Percentiles rank a stretch among this genome's conserved stretches.
These are phyloP conservation scores for Aphidius ervi DNA, from an alignment of 1,140 invertebrate genomes.

Conservation along the genomic window DNA sequence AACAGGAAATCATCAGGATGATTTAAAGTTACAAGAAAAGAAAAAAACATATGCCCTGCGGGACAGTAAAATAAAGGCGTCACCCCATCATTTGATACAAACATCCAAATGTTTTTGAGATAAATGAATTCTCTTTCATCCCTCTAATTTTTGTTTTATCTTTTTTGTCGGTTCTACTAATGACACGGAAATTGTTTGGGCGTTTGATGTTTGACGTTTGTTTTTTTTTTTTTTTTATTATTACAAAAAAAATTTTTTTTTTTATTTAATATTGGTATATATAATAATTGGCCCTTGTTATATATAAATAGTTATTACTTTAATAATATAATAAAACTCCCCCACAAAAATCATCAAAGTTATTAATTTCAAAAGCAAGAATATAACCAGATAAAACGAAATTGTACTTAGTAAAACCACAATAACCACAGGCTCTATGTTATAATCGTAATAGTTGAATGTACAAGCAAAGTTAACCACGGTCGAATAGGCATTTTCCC, in stretches of 20 bases:
- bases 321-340: background rate
- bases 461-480: constrained; percentile 14
- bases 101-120: too few relatives aligned
- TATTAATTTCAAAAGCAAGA: constrained; percentile 2
- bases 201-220: background rate
- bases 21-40: too few relatives aligned
- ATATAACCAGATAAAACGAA: background rate
- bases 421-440: constrained; percentile 8
- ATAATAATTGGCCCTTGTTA: too few relatives aligned
- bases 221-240: too few relatives aligned
- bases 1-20: too few relatives aligned
- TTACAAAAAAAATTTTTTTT: too few relatives aligned
- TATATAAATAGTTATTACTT: too few relatives aligned
- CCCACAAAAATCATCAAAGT: background rate
- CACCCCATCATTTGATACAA: constrained; percentile 1
- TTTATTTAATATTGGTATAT: too few relatives aligned
- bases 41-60: background rate
- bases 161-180: background rate
- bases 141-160: too few relatives aligned
- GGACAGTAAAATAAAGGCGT: background rate
- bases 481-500: constrained; percentile 21
- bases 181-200: background rate
- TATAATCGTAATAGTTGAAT: constrained; percentile 4
- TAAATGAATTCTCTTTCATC: too few relatives aligned
- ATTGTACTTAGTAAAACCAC: background rate